Base-by-base conservation (phyloP, 2,888 invertebrate species). In the Selenia dentaria region DNA sequence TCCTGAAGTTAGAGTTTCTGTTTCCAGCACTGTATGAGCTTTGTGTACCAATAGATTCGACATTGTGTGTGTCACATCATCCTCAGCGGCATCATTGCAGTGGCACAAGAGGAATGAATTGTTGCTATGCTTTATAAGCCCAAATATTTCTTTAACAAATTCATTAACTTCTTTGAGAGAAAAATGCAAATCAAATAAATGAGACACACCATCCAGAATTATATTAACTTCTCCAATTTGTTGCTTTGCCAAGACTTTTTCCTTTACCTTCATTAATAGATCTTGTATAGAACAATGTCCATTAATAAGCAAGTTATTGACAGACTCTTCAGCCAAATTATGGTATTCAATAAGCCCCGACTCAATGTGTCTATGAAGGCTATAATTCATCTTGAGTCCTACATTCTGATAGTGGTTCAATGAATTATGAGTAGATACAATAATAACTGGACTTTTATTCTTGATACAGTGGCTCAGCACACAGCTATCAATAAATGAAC, bases 351-450 rank as follows among this genome's bases (percentile, higher is more conserved):
- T 54, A 6, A 79, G 62, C 13, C 83, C 86, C 31, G 66, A 67
- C 6, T 91, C 79, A 50, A 91, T 63, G 49, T 79, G 67, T 60
- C 77, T 89, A 41, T 92, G 89, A 20, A 95, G 79, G 72, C 95
- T 95, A 67, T 94, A 95, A 35, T 95, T 95, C 67, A 96, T 88
- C 64, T 94, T 94, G 67, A 94, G 92, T 8, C 95, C 94, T 22
- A 95, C 92, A 79, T 93, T 94, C 48, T 95, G 93, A 66, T 95
- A 96, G 70, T 96, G 96, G 39, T 92, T 91, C 33, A 94, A 84
- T 1, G 94, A 93, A 64, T 95, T 94, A 70, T 96, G 96, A 49
- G 94, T 87, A 35, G 93, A 92, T 34, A 95, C 83, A 33, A 96
- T 79, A 59, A 95, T 86, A 3, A 94, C 79, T 38, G 91, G 92